Evolutionary conservation across 1,140 invertebrate genomes (phyloP), one percentile per base, ranked within the genome.

Genomic region (Limonius californicus): DNA sequence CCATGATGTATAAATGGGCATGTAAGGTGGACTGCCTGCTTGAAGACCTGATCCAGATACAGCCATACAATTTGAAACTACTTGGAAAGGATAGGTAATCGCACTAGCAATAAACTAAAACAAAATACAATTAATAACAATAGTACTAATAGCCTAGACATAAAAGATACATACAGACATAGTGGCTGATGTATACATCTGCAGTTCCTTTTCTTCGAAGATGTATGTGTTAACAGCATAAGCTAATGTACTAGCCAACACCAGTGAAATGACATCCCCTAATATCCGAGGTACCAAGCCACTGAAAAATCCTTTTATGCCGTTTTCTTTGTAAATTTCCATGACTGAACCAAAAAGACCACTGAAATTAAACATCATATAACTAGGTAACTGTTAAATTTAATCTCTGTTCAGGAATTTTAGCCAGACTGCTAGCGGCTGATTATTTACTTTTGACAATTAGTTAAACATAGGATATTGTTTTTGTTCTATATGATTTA

Each of bases 11-110:
- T 94, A 95, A 15, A 83, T 76, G 30, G 91, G 90, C 91, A 94
- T 94, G 9, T 84, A 77, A 1, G 91, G 90, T 15, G 89, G 90
- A 35, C 83, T 79, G 20, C 90, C 91, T 30, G 91, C 90, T 65
- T 78, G 77, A 14, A 95, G 80, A 53, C 85, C 85, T n/a, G 85
- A 85, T 55, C 89, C 84, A 59, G 87, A 89, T 1, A 95, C 88
- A 62, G 87, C 84, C 88, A 94, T 94, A 72, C 92, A 92, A 64
- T 90, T 90, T 27, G 89, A 89, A 0, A 95, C 91, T 12, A 96
- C 88, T 74, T 88, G 85, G 70, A 95, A 86, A 15, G 92, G 92
- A 77, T 96, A 95, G 7, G 88, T 90, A 32, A 94, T 71, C 23
- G 91, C 84, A 60, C 87, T 87, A 21, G 89, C 87, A 21, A 94